A percentile compares a stretch with the other conserved stretches of the same genome.
Evolutionary conservation across 1,140 invertebrate species (phyloP).

Genomic region (Prorops nasuta): DNA sequence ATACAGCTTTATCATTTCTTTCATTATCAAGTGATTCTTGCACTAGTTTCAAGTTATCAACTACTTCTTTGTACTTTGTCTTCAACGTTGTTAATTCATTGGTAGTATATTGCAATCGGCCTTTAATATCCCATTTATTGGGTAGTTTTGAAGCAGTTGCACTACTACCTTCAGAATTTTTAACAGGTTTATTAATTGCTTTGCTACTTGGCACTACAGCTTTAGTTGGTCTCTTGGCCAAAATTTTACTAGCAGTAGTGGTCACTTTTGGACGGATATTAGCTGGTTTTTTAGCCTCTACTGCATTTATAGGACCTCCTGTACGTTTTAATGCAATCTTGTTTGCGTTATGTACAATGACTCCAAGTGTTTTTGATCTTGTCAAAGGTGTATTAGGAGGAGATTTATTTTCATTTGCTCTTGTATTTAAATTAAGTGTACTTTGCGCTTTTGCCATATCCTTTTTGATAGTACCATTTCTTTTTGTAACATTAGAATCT

Average conservation of each 20-base stretch:
- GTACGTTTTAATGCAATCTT: slow-evolving; percentile 35
- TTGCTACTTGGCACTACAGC: slow-evolving; percentile 6
- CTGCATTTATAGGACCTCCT: slow-evolving; percentile 16
- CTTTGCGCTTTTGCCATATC: slow-evolving; percentile 2
- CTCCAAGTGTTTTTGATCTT: slow-evolving; percentile 30
- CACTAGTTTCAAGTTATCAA: too few relatives aligned
- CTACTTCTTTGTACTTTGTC: slow-evolving; percentile 60
- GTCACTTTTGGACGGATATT: slow-evolving; percentile 23
- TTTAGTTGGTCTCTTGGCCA: slow-evolving; percentile 5
- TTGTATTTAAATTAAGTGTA: slow-evolving; percentile 11
- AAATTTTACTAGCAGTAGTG: not conserved
- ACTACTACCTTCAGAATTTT: slow-evolving; percentile 8
- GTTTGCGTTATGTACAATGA: slow-evolving; percentile 19
- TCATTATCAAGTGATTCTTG: slow-evolving; percentile 51
- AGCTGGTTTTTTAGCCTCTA: slow-evolving; percentile 33
- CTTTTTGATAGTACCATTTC: slow-evolving; percentile 2
- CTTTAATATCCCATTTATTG: slow-evolving; percentile 46
- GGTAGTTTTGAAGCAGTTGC: slow-evolving; percentile 21
- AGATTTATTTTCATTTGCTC: slow-evolving; percentile 39
- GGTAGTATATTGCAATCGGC: slow-evolving; percentile 33
- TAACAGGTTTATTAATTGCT: slow-evolving; percentile 4
- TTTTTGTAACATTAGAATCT: slow-evolving; percentile 3
- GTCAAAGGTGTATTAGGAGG: slow-evolving; percentile 22
- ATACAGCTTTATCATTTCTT: slow-evolving; percentile 34
- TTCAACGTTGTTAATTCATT: slow-evolving; percentile 45